Evolutionary conservation across 2,888 invertebrate genomes (phyloP).

Genomic region (Catocala fraxini): DNA sequence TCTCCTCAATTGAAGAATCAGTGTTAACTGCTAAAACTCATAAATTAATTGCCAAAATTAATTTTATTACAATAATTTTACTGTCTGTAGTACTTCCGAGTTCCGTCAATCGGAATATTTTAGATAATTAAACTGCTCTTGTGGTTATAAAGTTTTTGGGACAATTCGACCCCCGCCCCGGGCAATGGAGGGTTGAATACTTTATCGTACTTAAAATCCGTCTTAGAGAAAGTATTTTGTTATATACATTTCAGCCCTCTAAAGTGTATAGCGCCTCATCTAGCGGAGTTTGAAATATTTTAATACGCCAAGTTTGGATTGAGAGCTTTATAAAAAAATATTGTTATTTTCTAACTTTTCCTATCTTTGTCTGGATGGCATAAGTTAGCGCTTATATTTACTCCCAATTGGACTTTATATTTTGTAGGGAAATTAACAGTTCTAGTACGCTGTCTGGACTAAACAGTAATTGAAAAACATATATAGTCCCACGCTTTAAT

Average conservation of each 20-base stretch:
- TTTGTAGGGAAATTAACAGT: too few relatives aligned
- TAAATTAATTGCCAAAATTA: background rate
- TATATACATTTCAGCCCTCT: conserved; percentile 2
- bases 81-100: conserved; percentile 13
- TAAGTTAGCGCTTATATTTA: too few relatives aligned
- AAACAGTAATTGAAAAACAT: too few relatives aligned
- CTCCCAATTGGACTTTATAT: too few relatives aligned
- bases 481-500: too few relatives aligned
- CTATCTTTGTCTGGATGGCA: too few relatives aligned
- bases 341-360: too few relatives aligned
- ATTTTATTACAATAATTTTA: conserved; percentile 1
- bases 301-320: too few relatives aligned
- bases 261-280: too few relatives aligned
- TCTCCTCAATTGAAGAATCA: background rate
- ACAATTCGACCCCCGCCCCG: conserved; percentile 17
- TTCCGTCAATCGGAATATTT: conserved; percentile 38
- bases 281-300: too few relatives aligned
- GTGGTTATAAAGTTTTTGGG: conserved; percentile 38
- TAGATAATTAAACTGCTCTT: conserved; percentile 34
- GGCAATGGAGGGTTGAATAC: conserved; percentile 36
- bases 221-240: conserved; percentile 32
- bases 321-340: too few relatives aligned
- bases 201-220: conserved; percentile 31
- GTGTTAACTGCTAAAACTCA: background rate
- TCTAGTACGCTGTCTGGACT: too few relatives aligned